Percentiles rank a stretch among this genome's conserved stretches.
Evolutionary conservation across 2,113 vertebrate genomes (phyloP).

Genomic region (Siphamia tubifer): DNA sequence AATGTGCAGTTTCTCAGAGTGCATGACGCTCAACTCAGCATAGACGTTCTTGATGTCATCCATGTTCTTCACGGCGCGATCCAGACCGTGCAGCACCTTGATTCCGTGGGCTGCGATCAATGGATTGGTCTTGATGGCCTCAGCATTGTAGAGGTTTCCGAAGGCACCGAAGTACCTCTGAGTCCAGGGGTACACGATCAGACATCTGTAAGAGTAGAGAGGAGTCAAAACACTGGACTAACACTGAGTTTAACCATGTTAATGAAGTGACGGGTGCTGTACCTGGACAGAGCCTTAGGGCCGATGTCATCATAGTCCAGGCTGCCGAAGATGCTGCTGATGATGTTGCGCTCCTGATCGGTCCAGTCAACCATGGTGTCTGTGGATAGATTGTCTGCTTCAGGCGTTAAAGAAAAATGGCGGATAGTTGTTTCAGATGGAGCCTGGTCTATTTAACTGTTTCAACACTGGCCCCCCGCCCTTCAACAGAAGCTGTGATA

Average conservation of each 20-base stretch:
- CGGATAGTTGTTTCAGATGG: not conserved
- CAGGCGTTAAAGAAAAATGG: conserved; percentile 39
- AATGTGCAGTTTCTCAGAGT: conserved; percentile 86
- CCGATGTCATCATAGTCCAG: conserved; percentile 72
- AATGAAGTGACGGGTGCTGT: not conserved
- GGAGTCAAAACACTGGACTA: not conserved
- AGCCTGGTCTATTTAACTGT: conserved; percentile 45
- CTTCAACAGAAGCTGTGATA: conserved; percentile 22
- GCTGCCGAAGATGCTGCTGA: conserved; percentile 59
- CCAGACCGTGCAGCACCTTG: conserved; percentile 76
- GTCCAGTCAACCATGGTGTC: conserved; percentile 77
- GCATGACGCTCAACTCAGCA: conserved; percentile 79
- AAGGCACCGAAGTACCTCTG: conserved; percentile 87
- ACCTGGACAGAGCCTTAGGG: conserved; percentile 73
- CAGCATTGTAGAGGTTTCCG: conserved; percentile 76
- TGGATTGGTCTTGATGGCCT: conserved; percentile 67
- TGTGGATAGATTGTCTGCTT: conserved; percentile 13
- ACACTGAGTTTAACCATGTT: too few species aligned
- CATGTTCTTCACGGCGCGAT: conserved; percentile 75
- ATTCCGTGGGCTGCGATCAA: conserved; percentile 73
- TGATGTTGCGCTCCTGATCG: conserved; percentile 58
- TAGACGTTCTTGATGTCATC: conserved; percentile 75
- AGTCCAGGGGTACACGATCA: conserved; percentile 76
- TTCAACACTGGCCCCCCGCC: conserved; percentile 1
- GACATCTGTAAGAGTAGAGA: conserved; percentile 57